Percentiles rank a stretch among this genome's conserved stretches.
These are phyloP conservation scores for Arnoldichthys spilopterus DNA, from an alignment of 2,797 vertebrate genomes.

Conservation along the genomic window DNA sequence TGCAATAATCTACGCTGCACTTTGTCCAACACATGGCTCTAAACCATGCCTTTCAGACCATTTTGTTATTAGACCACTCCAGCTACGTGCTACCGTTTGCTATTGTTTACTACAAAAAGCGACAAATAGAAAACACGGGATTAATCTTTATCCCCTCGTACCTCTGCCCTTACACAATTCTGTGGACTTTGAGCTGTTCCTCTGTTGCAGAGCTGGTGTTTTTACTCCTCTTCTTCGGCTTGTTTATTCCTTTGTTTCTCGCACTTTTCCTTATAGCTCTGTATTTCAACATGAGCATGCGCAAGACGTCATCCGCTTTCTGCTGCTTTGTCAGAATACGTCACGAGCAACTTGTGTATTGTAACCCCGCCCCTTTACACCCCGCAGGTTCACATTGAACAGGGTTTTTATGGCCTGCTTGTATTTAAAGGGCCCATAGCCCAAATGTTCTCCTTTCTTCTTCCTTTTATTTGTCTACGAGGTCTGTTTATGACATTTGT, in stretches of 20 bases:
- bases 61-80: constrained; percentile 38
- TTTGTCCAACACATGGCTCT: background rate
- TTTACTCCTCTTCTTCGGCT: constrained; percentile 41
- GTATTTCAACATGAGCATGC: constrained; percentile 73
- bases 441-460: background rate
- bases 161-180: constrained; percentile 9
- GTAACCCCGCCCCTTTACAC: constrained; percentile 56
- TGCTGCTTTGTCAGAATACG: constrained; percentile 69
- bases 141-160: constrained; percentile 15
- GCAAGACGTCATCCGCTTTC: constrained; percentile 70
- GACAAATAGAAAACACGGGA: constrained; percentile 5
- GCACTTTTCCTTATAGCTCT: constrained; percentile 71
- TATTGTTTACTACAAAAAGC: constrained; percentile 37
- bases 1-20: background rate
- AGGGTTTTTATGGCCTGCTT: background rate
- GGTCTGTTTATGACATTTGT: background rate
- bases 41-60: constrained; percentile 23
- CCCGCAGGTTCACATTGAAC: background rate
- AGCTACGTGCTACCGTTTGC: constrained; percentile 54
- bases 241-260: constrained; percentile 77
- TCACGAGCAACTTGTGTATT: constrained; percentile 63
- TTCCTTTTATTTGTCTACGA: no score
- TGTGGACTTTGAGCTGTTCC: constrained; percentile 14
- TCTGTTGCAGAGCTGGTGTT: constrained; percentile 19
- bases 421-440: background rate